Evolutionary conservation across 2,113 vertebrate species (phyloP).

Genomic region (Tyto alba): DNA sequence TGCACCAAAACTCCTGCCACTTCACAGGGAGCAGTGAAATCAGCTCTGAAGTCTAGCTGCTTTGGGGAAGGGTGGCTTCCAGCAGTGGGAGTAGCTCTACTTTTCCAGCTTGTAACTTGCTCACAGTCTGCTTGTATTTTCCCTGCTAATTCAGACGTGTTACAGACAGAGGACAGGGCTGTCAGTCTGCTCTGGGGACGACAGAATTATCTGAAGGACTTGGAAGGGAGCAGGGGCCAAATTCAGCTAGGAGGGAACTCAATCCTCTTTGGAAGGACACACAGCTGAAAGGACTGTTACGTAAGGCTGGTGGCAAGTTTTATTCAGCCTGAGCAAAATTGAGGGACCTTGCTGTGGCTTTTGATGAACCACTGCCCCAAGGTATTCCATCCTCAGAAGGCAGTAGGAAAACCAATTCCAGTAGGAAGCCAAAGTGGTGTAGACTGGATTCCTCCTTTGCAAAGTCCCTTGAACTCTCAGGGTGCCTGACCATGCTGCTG

Average conservation of each 20-base stretch:
- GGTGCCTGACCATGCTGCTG: background rate
- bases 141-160: background rate
- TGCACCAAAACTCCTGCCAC: background rate
- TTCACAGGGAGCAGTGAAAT: background rate
- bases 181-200: background rate
- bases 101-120: background rate
- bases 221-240: background rate
- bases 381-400: background rate
- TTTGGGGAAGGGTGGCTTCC: background rate
- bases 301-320: conserved; percentile 1
- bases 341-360: background rate
- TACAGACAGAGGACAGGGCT: background rate
- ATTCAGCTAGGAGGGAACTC: background rate
- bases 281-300: background rate
- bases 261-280: conserved; percentile 13
- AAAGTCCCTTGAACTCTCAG: background rate
- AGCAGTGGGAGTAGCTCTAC: background rate
- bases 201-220: background rate
- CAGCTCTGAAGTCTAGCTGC: background rate
- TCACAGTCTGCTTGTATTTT: background rate
- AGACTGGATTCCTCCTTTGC: background rate
- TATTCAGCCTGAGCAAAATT: background rate
- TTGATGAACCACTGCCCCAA: background rate
- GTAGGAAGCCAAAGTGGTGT: background rate
- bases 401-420: background rate